These are phyloP conservation scores for Meiosimyza platycephala DNA, from an alignment of 2,888 invertebrate genomes.

Conservation along the genomic window DNA sequence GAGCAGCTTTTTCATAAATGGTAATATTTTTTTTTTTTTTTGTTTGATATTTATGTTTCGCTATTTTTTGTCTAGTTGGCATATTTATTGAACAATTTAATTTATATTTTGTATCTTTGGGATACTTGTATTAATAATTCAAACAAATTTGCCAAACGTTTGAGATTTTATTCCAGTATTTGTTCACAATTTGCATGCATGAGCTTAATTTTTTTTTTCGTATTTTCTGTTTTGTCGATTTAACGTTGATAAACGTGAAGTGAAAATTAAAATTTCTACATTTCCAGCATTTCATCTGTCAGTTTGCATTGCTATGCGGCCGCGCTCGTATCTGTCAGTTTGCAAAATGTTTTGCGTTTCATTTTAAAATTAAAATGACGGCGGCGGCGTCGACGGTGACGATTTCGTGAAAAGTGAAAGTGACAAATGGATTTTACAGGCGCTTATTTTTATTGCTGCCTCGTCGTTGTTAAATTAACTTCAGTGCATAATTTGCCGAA, in stretches of 20 bases:
- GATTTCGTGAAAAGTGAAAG: constrained; percentile 40
- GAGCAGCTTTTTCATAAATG: too few species aligned
- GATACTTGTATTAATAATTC: too few species aligned
- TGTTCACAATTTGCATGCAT: background rate
- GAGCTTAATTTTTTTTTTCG: constrained; percentile 18
- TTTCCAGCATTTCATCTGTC: constrained; percentile 21
- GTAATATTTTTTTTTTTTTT: too few species aligned
- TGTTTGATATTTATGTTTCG: too few species aligned
- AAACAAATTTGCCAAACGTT: too few species aligned
- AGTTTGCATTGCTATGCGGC: constrained; percentile 32
- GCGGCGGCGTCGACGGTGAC: background rate
- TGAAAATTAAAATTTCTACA: constrained; percentile 16
- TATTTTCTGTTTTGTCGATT: background rate
- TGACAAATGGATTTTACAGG: constrained; percentile 23
- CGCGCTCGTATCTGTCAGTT: background rate
- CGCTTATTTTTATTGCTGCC: background rate
- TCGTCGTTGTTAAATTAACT: background rate
- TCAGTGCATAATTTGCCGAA: background rate
- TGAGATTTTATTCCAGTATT: too few species aligned
- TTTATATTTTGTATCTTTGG: constrained; percentile 23
- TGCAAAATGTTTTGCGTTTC: constrained; percentile 3
- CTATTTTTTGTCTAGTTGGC: too few species aligned
- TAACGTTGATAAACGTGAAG: constrained; percentile 28
- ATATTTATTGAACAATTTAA: too few species aligned
- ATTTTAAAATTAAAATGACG: background rate